Base-by-base conservation (phyloP, 1,140 invertebrate genomes). In the Nasonia giraulti region DNA sequence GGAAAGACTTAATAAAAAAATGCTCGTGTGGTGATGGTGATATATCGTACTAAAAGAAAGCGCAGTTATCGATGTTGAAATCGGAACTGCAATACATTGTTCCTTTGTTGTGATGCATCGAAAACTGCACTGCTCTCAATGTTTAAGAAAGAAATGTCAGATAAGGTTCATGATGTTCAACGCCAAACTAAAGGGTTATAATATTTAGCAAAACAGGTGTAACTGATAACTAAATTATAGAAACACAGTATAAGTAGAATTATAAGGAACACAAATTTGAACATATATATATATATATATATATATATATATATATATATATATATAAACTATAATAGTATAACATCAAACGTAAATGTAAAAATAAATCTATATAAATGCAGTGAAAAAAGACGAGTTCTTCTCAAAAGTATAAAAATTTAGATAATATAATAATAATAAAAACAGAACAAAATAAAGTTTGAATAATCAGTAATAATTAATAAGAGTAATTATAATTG, bases 101-200 rank as follows among this genome's bases (percentile, higher is more conserved):
- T 37, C 62, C 27, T 86, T 86, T 82, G 27, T 66, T 74, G 12
- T 79, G 71, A 79, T 23, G 37, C 85, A 86, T 83, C 80, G 47
- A 86, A 73, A 82, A 83, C 80, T 86, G 85, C 71, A 69, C 80
- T 82, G 85, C 85, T 83, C 85, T 86, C 85, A 79, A 82, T 79
- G 1, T 82, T 78, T 47, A 73, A 73, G 75, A 87, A 85, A 33
- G 33, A 86, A 79, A 75, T 74, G 80, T 78, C 74, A 74, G 71
- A 73, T 68, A n/a, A 75, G 44, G 80, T 47, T 55, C 50, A 84
- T 77, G 76, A 66, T 73, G 74, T 69, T 77, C n/a, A 62, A 74
- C 71, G 7, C 75, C 7, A 7, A 68, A 78, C 66, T 86, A 75
- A 88, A 83, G 85, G 77, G 27, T 8, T 74, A 7, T 12, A 66